Evolutionary conservation across 1,140 invertebrate species (phyloP).

Genomic region (Papilio machaon): DNA sequence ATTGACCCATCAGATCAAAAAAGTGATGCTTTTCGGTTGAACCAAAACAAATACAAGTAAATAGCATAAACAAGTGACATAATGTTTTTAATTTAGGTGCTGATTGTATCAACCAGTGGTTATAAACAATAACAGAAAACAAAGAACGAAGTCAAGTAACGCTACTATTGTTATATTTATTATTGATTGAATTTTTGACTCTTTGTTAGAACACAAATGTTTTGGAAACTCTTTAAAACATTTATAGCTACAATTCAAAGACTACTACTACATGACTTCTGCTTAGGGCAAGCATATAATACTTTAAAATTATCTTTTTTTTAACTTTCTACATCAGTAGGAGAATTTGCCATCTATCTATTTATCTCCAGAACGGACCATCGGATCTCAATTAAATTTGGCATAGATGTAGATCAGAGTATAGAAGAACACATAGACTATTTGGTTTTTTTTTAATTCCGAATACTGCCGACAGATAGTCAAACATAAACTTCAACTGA

Average conservation of each 20-base stretch:
- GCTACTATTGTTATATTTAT: neutral
- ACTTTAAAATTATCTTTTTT: too few species aligned
- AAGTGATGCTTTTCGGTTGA: too few species aligned
- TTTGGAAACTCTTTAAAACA: neutral
- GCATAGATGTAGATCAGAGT: too few species aligned
- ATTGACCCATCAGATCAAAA: neutral
- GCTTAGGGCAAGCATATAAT: too few species aligned
- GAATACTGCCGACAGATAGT: too few species aligned
- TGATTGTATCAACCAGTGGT: neutral
- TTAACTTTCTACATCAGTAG: too few species aligned
- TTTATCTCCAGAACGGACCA: too few species aligned
- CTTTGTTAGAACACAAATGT: neutral
- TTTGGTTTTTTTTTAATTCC: too few species aligned
- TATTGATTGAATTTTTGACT: neutral
- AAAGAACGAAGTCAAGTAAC: neutral
- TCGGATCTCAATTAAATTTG: too few species aligned
- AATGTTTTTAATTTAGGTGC: neutral
- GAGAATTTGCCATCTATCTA: too few species aligned
- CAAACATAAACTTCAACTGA: too few species aligned
- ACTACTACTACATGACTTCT: neutral
- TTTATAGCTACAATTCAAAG: neutral
- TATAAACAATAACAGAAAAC: neutral
- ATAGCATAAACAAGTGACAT: neutral
- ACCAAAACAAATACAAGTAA: neutral
- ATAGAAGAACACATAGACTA: too few species aligned